Evolutionary conservation across 1,140 invertebrate genomes (phyloP).

Genomic region (Pomacea maculata): DNA sequence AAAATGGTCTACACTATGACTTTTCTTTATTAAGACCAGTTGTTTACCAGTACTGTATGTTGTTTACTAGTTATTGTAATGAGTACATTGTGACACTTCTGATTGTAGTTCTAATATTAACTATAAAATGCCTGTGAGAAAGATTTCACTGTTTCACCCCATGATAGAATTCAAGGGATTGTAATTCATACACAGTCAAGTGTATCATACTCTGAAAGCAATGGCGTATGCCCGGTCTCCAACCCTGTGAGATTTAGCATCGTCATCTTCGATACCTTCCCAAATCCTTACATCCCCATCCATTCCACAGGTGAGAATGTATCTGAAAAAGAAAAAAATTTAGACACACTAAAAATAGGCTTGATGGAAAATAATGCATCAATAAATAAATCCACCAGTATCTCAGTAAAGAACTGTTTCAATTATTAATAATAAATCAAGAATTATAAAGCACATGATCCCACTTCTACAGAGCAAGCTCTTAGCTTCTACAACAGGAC

Average conservation of each 20-base stretch:
- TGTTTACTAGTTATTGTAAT: too few species aligned
- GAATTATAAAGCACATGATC: too few species aligned
- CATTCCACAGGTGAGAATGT: slow-evolving; percentile 86
- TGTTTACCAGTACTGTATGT: too few species aligned
- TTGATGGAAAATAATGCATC: too few species aligned
- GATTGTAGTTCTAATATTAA: background rate
- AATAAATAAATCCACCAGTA: too few species aligned
- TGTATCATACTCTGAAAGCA: slow-evolving; percentile 68
- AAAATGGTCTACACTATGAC: too few species aligned
- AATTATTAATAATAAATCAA: too few species aligned
- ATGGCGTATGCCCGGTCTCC: slow-evolving; percentile 80
- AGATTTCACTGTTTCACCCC: too few species aligned
- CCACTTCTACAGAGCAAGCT: too few species aligned
- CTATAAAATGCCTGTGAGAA: background rate
- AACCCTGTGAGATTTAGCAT: slow-evolving; percentile 84
- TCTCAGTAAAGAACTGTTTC: too few species aligned
- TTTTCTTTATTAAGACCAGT: too few species aligned
- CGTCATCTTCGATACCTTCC: slow-evolving; percentile 80
- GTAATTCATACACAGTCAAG: slow-evolving; percentile 6
- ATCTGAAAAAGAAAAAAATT: slow-evolving; percentile 61
- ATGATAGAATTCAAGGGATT: background rate
- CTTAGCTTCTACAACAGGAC: too few species aligned
- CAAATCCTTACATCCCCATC: slow-evolving; percentile 93
- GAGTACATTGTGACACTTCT: background rate
- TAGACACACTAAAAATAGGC: background rate